Conservation (phyloP, 2,113 vertebrate species). For the Elephas maximus region DNA sequence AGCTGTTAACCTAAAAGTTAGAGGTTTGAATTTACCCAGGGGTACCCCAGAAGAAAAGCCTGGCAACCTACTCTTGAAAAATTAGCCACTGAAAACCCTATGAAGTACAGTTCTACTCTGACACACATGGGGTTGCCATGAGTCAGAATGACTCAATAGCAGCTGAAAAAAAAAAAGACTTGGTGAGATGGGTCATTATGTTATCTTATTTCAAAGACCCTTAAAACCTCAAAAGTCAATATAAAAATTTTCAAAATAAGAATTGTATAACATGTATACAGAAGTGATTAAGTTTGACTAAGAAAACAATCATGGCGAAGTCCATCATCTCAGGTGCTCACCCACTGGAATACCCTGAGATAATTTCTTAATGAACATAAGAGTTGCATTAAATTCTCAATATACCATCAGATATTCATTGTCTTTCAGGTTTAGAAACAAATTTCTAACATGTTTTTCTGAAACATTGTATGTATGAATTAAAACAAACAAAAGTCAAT, state of each 20-base stretch:
- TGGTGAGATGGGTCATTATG: not conserved
- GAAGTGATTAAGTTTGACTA: not conserved
- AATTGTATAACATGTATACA: not conserved
- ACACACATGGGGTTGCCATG: not conserved
- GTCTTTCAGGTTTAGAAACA: conserved; percentile 39
- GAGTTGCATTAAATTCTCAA: conserved; percentile 34
- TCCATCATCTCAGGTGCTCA: not conserved
- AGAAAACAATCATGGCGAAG: not conserved
- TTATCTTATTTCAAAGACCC: not conserved
- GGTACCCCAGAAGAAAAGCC: not conserved
- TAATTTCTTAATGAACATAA: conserved; percentile 36
- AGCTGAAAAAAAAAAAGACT: not conserved
- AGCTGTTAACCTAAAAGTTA: not conserved
- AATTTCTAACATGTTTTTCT: conserved; percentile 47
- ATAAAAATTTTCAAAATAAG: not conserved
- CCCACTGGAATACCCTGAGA: not conserved
- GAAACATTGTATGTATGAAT: conserved; percentile 36
- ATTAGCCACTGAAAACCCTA: not conserved
- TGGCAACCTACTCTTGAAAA: not conserved
- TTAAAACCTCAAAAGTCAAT: not conserved
- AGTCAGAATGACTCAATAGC: not conserved
- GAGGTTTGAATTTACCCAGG: not conserved
- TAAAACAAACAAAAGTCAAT: conserved; percentile 48
- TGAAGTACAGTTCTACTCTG: not conserved
- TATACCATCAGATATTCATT: conserved; percentile 41